These are phyloP conservation scores for Cromileptes altivelis DNA, from an alignment of 2,113 vertebrate species.

Conservation along the genomic window DNA sequence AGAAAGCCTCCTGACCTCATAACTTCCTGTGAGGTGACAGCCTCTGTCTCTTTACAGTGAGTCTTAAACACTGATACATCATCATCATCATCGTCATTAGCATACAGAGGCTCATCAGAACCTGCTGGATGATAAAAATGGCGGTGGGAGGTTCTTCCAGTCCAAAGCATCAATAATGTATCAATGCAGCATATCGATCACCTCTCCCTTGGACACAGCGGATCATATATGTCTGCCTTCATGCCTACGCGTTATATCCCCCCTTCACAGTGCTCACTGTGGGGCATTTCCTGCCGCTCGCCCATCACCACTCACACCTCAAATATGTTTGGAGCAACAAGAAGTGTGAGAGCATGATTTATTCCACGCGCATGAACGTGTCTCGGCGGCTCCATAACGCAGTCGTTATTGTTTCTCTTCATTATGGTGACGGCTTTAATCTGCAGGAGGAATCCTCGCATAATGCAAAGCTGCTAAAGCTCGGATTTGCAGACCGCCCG, in stretches of 20 bases:
- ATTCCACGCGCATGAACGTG: slow-evolving; percentile 20
- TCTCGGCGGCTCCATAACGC: neutral
- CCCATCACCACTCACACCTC: slow-evolving; percentile 15
- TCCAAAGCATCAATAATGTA: slow-evolving; percentile 24
- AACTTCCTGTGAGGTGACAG: slow-evolving; percentile 1
- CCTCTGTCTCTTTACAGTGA: neutral
- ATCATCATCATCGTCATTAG: slow-evolving; percentile 15
- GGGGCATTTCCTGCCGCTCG: neutral
- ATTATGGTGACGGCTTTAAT: slow-evolving; percentile 64
- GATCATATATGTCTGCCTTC: neutral
- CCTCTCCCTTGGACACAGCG: neutral
- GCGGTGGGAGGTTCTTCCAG: neutral
- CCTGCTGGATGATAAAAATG: slow-evolving; percentile 7
- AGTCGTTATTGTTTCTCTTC: slow-evolving; percentile 56
- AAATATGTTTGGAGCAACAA: slow-evolving; percentile 21
- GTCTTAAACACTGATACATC: slow-evolving; percentile 4
- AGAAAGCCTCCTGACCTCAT: slow-evolving; percentile 9
- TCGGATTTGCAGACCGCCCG: slow-evolving; percentile 51
- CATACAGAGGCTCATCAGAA: slow-evolving; percentile 52
- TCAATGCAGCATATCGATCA: slow-evolving; percentile 19
- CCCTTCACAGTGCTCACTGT: neutral
- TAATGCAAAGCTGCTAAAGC: slow-evolving; percentile 47
- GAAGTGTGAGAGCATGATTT: slow-evolving; percentile 44
- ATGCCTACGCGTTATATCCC: neutral
- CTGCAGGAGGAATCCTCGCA: slow-evolving; percentile 46